Percentiles rank a stretch among this genome's conserved stretches.
These are phyloP conservation scores for Etheostoma perlongum DNA, from an alignment of 2,797 vertebrate species.

Conservation along the genomic window DNA sequence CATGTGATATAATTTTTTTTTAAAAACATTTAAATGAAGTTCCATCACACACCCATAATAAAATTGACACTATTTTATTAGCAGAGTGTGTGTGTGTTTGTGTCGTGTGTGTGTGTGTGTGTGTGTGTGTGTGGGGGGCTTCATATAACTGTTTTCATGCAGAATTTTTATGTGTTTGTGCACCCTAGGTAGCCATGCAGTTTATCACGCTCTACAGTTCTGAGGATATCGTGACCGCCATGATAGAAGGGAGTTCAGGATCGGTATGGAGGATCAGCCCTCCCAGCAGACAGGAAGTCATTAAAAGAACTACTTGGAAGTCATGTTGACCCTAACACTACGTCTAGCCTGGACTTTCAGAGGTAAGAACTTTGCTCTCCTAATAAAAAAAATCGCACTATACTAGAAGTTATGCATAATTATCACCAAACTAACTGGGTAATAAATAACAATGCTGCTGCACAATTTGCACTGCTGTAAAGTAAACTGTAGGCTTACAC, in stretches of 20 bases:
- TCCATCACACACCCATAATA: too few species aligned
- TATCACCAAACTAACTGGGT: background rate
- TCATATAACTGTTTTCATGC: background rate
- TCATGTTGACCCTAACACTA: slow-evolving; percentile 87
- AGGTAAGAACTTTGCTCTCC: slow-evolving; percentile 80
- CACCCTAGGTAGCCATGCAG: slow-evolving; percentile 94
- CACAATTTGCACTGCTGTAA: background rate
- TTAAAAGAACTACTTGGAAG: slow-evolving; percentile 88
- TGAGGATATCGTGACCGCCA: slow-evolving; percentile 92
- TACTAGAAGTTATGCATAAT: background rate
- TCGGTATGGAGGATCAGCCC: slow-evolving; percentile 97
- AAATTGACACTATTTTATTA: too few species aligned
- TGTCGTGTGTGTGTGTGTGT: background rate
- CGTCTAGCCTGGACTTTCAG: slow-evolving; percentile 94
- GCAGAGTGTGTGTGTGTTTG: background rate
- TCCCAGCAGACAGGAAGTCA: slow-evolving; percentile 92
- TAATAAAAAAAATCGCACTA: background rate
- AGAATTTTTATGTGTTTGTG: slow-evolving; percentile 10
- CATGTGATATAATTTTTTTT: background rate
- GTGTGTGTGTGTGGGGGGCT: background rate
- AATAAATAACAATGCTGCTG: background rate
- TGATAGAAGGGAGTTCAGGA: slow-evolving; percentile 94
- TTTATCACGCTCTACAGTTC: slow-evolving; percentile 94
- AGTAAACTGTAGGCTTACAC: background rate
- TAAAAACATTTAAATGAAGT: too few species aligned